Percentiles rank a stretch among this genome's conserved stretches.
These are phyloP conservation scores for Heptranchias perlo DNA, from an alignment of 2,113 vertebrate species.

Conservation along the genomic window DNA sequence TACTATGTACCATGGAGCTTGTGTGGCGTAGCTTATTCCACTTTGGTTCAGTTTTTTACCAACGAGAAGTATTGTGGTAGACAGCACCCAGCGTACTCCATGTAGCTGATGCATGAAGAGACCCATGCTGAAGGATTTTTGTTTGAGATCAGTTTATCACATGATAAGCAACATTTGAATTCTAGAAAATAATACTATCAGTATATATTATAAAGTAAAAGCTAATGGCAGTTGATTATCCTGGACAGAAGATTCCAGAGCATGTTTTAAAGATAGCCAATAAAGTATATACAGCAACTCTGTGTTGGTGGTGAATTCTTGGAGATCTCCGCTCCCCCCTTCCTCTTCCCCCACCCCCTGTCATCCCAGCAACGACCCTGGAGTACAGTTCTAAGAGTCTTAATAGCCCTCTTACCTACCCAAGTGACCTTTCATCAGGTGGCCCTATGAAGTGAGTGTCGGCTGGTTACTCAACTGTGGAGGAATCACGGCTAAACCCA, in stretches of 20 bases:
- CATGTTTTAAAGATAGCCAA: neutral
- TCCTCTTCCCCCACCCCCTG: too few species aligned
- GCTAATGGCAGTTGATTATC: too few species aligned
- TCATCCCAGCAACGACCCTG: neutral
- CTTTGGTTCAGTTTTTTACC: neutral
- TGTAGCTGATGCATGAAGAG: too few species aligned
- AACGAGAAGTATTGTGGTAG: neutral
- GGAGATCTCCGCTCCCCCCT: neutral
- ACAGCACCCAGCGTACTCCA: too few species aligned
- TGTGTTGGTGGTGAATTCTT: neutral
- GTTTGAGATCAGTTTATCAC: too few species aligned
- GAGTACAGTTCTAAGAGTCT: neutral
- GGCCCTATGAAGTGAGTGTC: neutral
- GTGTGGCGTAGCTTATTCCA: neutral
- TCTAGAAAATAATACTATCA: too few species aligned
- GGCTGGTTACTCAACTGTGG: neutral
- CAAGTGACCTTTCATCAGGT: neutral
- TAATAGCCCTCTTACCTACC: neutral
- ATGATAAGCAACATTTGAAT: too few species aligned
- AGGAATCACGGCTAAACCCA: neutral
- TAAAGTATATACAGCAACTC: neutral
- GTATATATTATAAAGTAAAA: too few species aligned
- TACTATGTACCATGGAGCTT: neutral
- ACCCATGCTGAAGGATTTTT: too few species aligned
- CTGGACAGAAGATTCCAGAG: neutral